Percentiles rank a stretch among this genome's conserved stretches.
Conservation (phyloP, 2,797 vertebrate genomes). For the Aldrovandia affinis region DNA sequence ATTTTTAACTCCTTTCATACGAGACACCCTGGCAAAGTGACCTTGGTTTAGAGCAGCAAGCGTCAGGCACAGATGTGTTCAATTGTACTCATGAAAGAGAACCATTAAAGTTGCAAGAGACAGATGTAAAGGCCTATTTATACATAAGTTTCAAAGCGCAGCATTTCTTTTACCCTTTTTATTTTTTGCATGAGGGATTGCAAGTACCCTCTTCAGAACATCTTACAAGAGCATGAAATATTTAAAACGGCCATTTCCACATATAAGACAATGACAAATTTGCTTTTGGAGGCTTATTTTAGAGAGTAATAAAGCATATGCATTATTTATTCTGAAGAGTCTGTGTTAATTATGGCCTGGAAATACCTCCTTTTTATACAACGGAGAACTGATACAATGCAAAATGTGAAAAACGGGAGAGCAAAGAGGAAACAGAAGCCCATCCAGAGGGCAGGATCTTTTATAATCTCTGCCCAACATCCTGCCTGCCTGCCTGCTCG, state of each 20-base stretch:
- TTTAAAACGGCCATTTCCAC: constrained; percentile 53
- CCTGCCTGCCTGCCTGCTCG: constrained; percentile 26
- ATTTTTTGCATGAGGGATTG: constrained; percentile 38
- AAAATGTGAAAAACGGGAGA: constrained; percentile 18
- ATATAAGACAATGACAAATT: constrained; percentile 37
- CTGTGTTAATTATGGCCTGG: constrained; percentile 54
- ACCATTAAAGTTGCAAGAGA: constrained; percentile 62
- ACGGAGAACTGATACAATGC: constrained; percentile 24
- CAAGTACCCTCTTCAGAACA: constrained; percentile 39
- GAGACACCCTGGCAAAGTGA: constrained; percentile 39
- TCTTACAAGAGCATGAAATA: constrained; percentile 63
- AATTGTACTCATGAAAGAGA: constrained; percentile 55
- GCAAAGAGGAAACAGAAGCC: neutral
- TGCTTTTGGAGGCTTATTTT: constrained; percentile 58
- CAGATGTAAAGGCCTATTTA: constrained; percentile 59
- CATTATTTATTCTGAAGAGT: constrained; percentile 63
- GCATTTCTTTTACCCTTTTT: constrained; percentile 20
- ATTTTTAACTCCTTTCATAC: constrained; percentile 26
- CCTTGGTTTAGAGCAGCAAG: constrained; percentile 45
- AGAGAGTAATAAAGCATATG: constrained; percentile 56
- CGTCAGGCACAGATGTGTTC: constrained; percentile 36
- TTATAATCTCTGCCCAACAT: neutral
- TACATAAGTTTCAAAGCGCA: constrained; percentile 39
- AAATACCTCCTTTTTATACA: constrained; percentile 39
- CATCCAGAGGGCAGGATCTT: constrained; percentile 7